Base-by-base conservation (phyloP, 1,140 invertebrate species). In the Eriosoma lanigerum region DNA sequence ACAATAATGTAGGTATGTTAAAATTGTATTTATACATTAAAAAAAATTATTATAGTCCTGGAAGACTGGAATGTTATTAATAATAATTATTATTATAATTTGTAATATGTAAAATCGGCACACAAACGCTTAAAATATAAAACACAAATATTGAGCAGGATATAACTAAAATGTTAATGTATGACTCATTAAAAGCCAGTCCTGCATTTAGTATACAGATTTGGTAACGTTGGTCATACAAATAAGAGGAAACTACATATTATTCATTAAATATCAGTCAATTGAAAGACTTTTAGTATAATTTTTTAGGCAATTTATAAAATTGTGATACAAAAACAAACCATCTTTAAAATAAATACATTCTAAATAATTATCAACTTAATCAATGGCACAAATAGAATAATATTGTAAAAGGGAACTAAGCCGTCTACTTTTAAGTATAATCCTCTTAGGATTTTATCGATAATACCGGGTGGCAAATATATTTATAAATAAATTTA, bases 1-100 rank as follows among this genome's bases (percentile, higher is more conserved):
- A 72, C 17, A 24, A 72, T 64, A 38, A 64, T 64, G 10, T 64
- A 38, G 29, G 9, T 75, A 38, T 26, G 38, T 38, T 38, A 38
- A 38, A 4, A 38, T 38, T 8, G 32, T 8, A 52, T 38, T n/a
- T n/a, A 56, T 64, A 64, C 10, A 70, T 81, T 29, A 68, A 32
- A 29, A 62, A 48, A 52, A 54, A 75, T 32, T 56, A 75, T 29
- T 19, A 58, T 44, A 78, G 75, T 62, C 75, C 29, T 15, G 75
- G 75, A 78, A 78, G 75, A 78, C 75, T 75, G 75, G 56, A 78
- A 78, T 78, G 56, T 78, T 62, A n/a, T n/a, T n/a, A n/a, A n/a
- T 46, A 48, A 58, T 78, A 44, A 46, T 60, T 46, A 26, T 15
- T 26, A 70, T 17, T 50, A 56, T 75, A 54, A 54, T 54, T 54